A percentile compares a stretch with the other conserved stretches of the same genome.
These are phyloP conservation scores for Copidosoma aretas DNA, from an alignment of 2,888 invertebrate genomes.

Conservation along the genomic window DNA sequence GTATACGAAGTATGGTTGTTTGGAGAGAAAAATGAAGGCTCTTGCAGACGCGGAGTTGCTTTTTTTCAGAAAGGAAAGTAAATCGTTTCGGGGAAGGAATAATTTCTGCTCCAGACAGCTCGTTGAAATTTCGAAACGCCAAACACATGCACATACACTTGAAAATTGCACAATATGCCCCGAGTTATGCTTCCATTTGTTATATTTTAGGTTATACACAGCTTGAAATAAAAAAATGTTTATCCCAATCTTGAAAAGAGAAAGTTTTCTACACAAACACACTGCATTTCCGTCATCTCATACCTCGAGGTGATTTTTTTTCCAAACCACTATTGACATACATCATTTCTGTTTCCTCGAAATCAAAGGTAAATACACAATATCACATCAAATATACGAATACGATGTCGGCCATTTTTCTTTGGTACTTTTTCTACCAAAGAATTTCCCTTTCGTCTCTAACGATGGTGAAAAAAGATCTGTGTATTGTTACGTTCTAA, in stretches of 20 bases:
- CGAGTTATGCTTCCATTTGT: not conserved
- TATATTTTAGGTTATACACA: not conserved
- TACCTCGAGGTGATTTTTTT: too few species aligned
- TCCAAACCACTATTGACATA: too few species aligned
- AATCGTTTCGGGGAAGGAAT: conserved; percentile 1
- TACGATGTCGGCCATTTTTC: too few species aligned
- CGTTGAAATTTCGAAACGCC: conserved; percentile 6
- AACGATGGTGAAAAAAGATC: not conserved
- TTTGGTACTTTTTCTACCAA: not conserved
- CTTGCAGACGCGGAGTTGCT: not conserved
- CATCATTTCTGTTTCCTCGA: too few species aligned
- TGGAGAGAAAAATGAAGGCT: too few species aligned
- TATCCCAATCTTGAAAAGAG: not conserved
- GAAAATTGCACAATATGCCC: not conserved
- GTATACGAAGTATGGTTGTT: too few species aligned
- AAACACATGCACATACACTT: conserved; percentile 5
- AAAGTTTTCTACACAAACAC: not conserved
- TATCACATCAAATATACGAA: too few species aligned
- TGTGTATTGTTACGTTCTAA: not conserved
- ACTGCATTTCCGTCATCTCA: not conserved
- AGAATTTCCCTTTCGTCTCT: not conserved
- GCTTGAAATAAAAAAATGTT: not conserved
- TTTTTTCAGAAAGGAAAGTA: conserved; percentile 6
- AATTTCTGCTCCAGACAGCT: not conserved
- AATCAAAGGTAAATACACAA: too few species aligned